Evolutionary conservation across 2,888 invertebrate genomes (phyloP).

Genomic region (Hololepta plana): DNA sequence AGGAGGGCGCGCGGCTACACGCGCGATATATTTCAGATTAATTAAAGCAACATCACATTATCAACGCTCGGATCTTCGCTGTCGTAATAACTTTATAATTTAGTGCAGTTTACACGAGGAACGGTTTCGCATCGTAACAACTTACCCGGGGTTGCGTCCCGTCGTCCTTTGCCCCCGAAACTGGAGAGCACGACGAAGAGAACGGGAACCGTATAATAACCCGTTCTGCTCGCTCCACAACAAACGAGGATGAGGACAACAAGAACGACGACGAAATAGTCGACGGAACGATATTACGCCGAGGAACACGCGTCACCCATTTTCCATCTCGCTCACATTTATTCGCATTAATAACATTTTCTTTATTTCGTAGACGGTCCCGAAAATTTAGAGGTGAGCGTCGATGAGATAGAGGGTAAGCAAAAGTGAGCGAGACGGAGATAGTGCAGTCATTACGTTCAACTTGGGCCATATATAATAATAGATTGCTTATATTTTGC

Average conservation of each 20-base stretch:
- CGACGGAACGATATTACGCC: too few relatives aligned
- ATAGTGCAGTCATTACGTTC: constrained; percentile 19
- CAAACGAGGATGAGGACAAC: too few relatives aligned
- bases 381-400: too few relatives aligned
- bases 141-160: constrained; percentile 12
- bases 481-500: constrained; percentile 26
- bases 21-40: constrained; percentile 29
- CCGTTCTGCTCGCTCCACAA: too few relatives aligned
- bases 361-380: constrained; percentile 3
- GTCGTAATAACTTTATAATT: constrained; percentile 34
- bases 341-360: constrained; percentile 16
- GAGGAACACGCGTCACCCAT: constrained; percentile 10
- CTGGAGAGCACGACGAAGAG: too few relatives aligned
- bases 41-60: constrained; percentile 33
- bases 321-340: constrained; percentile 8
- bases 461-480: constrained; percentile 22
- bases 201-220: too few relatives aligned
- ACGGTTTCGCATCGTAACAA: constrained; percentile 16
- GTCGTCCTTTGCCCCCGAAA: constrained; percentile 11
- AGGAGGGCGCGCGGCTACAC: too few relatives aligned
- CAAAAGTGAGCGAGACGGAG: too few relatives aligned
- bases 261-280: too few relatives aligned
- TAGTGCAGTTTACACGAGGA: constrained; percentile 27
- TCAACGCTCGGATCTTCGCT: constrained; percentile 29
- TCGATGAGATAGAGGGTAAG: too few relatives aligned